phyloP scores from a whole-genome alignment of 2,113 vertebrate genomes.

The Hippocampus comes region DNA sequence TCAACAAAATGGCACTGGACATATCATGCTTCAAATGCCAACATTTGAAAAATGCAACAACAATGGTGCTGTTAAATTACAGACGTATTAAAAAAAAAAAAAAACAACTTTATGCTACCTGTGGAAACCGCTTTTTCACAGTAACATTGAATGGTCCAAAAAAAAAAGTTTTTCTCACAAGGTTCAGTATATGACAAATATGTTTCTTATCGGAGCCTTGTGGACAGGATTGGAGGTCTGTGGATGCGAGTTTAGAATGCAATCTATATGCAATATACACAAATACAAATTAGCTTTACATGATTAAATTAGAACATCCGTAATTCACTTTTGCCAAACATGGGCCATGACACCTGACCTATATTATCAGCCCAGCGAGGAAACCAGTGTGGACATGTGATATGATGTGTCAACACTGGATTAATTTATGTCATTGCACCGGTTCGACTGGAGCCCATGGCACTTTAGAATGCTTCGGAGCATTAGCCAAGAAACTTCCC shows the following conservation, averaged over 20 bases:
- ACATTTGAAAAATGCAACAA: background rate
- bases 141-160: constrained; percentile 18
- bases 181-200: too few species aligned
- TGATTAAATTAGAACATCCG: constrained; percentile 4
- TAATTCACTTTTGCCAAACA: constrained; percentile 8
- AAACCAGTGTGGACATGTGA: background rate
- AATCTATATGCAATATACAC: background rate
- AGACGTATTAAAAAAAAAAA: background rate
- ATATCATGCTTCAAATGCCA: background rate
- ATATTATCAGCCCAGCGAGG: background rate
- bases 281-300: background rate
- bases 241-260: constrained; percentile 3
- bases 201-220: constrained; percentile 20
- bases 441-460: background rate
- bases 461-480: constrained; percentile 4
- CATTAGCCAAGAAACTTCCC: background rate
- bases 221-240: background rate
- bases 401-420: constrained; percentile 9
- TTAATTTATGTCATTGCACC: constrained; percentile 8
- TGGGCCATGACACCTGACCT: constrained; percentile 1
- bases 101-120: background rate
- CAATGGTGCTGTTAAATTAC: background rate
- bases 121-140: background rate
- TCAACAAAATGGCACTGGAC: background rate
- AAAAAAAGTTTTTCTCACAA: background rate